A percentile compares a stretch with the other conserved stretches of the same genome.
phyloP scores from a whole-genome alignment of 2,888 invertebrate species.

The Brachypalpus laphriformis region DNA sequence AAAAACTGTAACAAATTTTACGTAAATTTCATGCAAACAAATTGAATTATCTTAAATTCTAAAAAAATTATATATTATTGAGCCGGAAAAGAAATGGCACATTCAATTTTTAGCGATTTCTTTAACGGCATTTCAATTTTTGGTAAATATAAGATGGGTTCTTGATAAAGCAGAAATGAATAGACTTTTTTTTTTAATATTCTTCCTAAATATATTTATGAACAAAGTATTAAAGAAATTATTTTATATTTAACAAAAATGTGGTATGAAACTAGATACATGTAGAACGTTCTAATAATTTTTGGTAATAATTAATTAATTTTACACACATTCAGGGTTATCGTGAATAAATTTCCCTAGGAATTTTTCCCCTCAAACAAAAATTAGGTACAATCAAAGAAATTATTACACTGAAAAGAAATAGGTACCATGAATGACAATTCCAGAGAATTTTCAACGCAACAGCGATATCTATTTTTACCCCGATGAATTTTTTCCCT shows the following conservation, averaged over 20 bases:
- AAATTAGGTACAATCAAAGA: no score
- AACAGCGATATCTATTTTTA: no score
- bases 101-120: neutral
- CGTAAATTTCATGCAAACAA: conserved; percentile 48
- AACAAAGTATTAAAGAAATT: conserved; percentile 14
- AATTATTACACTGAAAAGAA: no score
- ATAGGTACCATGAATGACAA: no score
- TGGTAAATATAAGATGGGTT: conserved; percentile 22
- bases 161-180: conserved; percentile 33
- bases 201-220: conserved; percentile 19
- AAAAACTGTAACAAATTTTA: conserved; percentile 56
- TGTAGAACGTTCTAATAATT: no score
- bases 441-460: no score
- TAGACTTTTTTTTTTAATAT: conserved; percentile 22
- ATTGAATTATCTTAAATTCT: conserved; percentile 41
- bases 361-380: no score
- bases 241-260: conserved; percentile 20
- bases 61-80: conserved; percentile 12
- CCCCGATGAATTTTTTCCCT: no score
- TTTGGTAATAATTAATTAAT: no score
- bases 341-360: no score
- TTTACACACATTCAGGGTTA: no score
- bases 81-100: conserved; percentile 33
- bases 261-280: conserved; percentile 40
- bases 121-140: conserved; percentile 19